These are phyloP conservation scores for Volucella bombylans DNA, from an alignment of 2,888 invertebrate genomes.

Conservation along the genomic window DNA sequence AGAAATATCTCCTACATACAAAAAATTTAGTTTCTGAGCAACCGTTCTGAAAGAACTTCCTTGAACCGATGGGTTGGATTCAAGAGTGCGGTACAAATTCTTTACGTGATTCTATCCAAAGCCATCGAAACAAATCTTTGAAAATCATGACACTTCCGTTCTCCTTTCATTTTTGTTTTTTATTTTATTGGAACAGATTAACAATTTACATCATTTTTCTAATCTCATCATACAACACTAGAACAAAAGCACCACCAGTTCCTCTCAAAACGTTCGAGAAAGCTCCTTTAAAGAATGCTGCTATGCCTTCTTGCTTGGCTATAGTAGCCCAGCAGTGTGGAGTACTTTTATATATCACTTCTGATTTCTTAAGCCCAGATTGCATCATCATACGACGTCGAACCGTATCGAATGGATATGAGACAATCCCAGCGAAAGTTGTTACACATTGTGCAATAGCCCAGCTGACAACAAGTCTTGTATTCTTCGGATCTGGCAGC, in stretches of 20 bases:
- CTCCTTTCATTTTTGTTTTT: too few relatives aligned
- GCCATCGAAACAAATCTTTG: too few relatives aligned
- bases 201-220: constrained; percentile 84
- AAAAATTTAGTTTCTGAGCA: too few relatives aligned
- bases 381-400: constrained; percentile 99
- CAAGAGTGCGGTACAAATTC: too few relatives aligned
- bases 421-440: constrained; percentile 92
- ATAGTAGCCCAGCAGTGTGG: constrained; percentile 94
- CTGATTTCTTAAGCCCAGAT: constrained; percentile 90
- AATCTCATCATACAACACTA: constrained; percentile 94
- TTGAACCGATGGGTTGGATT: too few relatives aligned
- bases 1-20: too few relatives aligned
- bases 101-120: too few relatives aligned
- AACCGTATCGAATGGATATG: constrained; percentile 96
- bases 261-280: constrained; percentile 95
- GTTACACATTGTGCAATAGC: constrained; percentile 84
- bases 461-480: constrained; percentile 65
- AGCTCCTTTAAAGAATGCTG: constrained; percentile 96
- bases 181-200: too few relatives aligned
- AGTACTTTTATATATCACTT: constrained; percentile 93
- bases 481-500: constrained; percentile 86
- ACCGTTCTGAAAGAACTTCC: too few relatives aligned
- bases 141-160: too few relatives aligned
- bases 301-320: constrained; percentile 88
- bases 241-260: constrained; percentile 94